Conservation (phyloP, 2,888 invertebrate genomes). For the Agrotis clavis region DNA sequence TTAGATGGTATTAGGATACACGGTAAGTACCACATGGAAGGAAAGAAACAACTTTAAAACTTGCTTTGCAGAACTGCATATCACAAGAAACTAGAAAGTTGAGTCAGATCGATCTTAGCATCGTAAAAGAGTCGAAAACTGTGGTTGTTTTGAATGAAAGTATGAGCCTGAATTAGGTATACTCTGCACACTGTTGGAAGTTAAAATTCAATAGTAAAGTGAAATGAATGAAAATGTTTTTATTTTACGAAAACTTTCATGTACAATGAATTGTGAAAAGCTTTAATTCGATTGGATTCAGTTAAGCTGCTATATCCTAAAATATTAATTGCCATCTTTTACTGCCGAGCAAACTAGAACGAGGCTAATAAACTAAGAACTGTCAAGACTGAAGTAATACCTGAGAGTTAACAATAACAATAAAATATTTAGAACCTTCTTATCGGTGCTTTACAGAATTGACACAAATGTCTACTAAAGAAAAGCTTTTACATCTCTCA, state of each 20-base stretch:
- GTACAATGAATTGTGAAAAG: background rate
- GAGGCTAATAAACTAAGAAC: background rate
- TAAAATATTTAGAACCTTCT: conserved; percentile 5
- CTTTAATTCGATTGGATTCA: background rate
- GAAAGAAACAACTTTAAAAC: conserved; percentile 18
- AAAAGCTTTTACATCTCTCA: too few relatives aligned
- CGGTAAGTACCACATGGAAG: conserved; percentile 26
- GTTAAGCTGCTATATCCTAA: background rate
- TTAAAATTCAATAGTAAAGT: background rate
- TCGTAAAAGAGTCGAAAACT: conserved; percentile 11
- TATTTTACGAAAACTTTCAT: too few relatives aligned
- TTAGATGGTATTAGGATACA: conserved; percentile 51
- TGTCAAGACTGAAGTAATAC: background rate
- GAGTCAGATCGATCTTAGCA: conserved; percentile 9
- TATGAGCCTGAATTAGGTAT: background rate
- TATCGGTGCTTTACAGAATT: conserved; percentile 10
- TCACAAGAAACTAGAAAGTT: conserved; percentile 2
- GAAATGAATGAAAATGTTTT: too few relatives aligned
- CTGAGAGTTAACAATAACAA: background rate
- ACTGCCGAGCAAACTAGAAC: background rate
- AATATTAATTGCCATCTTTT: background rate
- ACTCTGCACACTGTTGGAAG: background rate
- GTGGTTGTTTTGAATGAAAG: background rate
- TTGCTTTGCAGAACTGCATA: conserved; percentile 14
- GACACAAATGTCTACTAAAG: conserved; percentile 20